These are phyloP conservation scores for Malurus elegans DNA, from an alignment of 2,113 vertebrate genomes.

Conservation along the genomic window DNA sequence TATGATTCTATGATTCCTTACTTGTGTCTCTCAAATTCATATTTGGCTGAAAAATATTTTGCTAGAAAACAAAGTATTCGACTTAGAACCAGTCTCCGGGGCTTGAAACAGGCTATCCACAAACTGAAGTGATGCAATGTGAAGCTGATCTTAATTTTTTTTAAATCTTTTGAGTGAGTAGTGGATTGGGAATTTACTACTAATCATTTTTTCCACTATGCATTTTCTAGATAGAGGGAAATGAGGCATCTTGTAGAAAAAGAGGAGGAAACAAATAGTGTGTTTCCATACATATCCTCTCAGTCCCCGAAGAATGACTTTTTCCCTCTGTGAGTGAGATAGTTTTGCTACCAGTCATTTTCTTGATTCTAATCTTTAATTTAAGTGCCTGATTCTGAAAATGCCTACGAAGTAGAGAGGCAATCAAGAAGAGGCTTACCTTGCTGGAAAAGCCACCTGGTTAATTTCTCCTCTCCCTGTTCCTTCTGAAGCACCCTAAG, in stretches of 20 bases:
- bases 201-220: neutral
- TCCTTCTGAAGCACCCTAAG: neutral
- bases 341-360: neutral
- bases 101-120: neutral
- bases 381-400: neutral
- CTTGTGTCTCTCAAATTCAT: neutral
- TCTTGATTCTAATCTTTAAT: neutral
- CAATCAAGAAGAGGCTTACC: neutral
- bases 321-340: neutral
- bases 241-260: neutral
- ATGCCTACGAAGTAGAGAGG: neutral
- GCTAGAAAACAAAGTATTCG: neutral
- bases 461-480: neutral
- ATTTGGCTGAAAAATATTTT: neutral
- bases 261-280: neutral
- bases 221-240: neutral
- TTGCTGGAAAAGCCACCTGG: neutral
- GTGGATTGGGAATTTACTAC: neutral
- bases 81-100: neutral
- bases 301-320: neutral
- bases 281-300: neutral
- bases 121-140: neutral
- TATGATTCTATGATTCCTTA: neutral
- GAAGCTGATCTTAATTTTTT: neutral
- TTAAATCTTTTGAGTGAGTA: neutral